These are phyloP conservation scores for Euschistus heros DNA, from an alignment of 1,140 invertebrate species.

Conservation along the genomic window DNA sequence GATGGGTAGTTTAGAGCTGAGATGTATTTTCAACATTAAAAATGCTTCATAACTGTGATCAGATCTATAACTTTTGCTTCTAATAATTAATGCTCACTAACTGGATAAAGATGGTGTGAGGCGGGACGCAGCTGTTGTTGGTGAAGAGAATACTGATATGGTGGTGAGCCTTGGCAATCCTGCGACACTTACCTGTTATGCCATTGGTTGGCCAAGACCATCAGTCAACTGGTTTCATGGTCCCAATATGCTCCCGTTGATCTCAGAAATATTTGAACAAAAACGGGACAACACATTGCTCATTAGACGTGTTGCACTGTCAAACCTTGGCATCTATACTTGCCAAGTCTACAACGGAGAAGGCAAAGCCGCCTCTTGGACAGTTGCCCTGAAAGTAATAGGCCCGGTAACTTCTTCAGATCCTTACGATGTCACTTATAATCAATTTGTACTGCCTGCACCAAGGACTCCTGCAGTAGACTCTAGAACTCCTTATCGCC, in stretches of 20 bases:
- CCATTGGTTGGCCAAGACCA: constrained; percentile 69
- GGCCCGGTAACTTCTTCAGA: constrained; percentile 44
- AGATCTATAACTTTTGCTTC: too few species aligned
- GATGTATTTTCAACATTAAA: too few species aligned
- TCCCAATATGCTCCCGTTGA: constrained; percentile 53
- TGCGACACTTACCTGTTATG: constrained; percentile 63
- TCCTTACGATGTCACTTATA: constrained; percentile 33
- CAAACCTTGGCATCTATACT: constrained; percentile 67
- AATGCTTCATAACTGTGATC: too few species aligned
- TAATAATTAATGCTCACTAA: too few species aligned
- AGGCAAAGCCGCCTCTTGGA: constrained; percentile 62
- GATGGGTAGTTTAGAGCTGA: too few species aligned
- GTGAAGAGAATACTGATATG: constrained; percentile 46
- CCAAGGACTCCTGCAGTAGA: constrained; percentile 30
- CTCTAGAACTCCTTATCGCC: constrained; percentile 22
- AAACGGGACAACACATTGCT: constrained; percentile 58
- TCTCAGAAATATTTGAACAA: constrained; percentile 59
- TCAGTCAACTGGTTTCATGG: constrained; percentile 78
- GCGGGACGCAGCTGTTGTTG: constrained; percentile 35
- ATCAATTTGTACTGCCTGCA: constrained; percentile 34
- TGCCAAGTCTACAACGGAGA: constrained; percentile 79
- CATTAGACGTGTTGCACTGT: constrained; percentile 56
- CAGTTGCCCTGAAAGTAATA: constrained; percentile 55
- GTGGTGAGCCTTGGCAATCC: constrained; percentile 58
- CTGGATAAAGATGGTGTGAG: constrained; percentile 9